A percentile compares a stretch with the other conserved stretches of the same genome.
These are phyloP conservation scores for Oncorhynchus kisutch DNA, from an alignment of 2,113 vertebrate species.

Conservation along the genomic window DNA sequence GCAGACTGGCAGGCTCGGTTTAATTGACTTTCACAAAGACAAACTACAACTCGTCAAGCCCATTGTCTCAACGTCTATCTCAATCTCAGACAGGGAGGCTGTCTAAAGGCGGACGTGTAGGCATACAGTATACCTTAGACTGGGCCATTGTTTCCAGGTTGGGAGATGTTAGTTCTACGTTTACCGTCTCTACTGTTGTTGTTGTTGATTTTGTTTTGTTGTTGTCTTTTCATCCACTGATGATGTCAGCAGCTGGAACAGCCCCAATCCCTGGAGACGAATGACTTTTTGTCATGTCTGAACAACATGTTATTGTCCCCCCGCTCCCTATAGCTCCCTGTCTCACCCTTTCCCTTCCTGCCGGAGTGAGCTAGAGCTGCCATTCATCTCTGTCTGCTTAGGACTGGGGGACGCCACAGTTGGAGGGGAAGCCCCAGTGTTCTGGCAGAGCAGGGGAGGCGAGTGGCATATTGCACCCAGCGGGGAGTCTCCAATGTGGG, in stretches of 20 bases:
- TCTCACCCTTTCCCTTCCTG: slow-evolving; percentile 31
- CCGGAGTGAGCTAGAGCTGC: slow-evolving; percentile 50
- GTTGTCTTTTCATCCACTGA: neutral
- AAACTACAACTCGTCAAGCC: slow-evolving; percentile 27
- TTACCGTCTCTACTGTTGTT: neutral
- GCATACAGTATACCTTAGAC: neutral
- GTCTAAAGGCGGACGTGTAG: neutral
- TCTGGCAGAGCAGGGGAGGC: slow-evolving; percentile 51
- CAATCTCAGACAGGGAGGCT: neutral
- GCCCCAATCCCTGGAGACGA: slow-evolving; percentile 32
- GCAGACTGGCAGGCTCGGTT: neutral
- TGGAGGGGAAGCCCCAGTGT: slow-evolving; percentile 37
- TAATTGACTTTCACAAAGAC: slow-evolving; percentile 36
- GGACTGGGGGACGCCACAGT: slow-evolving; percentile 42
- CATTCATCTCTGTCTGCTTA: slow-evolving; percentile 66
- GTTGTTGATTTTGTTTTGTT: slow-evolving; percentile 3
- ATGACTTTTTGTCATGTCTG: slow-evolving; percentile 48
- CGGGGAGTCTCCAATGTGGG: slow-evolving; percentile 53
- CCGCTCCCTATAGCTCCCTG: slow-evolving; percentile 16
- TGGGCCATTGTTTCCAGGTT: too few relatives aligned
- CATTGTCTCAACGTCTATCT: slow-evolving; percentile 1
- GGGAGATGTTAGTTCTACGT: neutral
- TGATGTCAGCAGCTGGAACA: slow-evolving; percentile 10
- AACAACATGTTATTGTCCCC: slow-evolving; percentile 46
- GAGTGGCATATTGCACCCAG: slow-evolving; percentile 75